Evolutionary conservation across 2,113 vertebrate genomes (phyloP).

Genomic region (Chionodraco myersi): DNA sequence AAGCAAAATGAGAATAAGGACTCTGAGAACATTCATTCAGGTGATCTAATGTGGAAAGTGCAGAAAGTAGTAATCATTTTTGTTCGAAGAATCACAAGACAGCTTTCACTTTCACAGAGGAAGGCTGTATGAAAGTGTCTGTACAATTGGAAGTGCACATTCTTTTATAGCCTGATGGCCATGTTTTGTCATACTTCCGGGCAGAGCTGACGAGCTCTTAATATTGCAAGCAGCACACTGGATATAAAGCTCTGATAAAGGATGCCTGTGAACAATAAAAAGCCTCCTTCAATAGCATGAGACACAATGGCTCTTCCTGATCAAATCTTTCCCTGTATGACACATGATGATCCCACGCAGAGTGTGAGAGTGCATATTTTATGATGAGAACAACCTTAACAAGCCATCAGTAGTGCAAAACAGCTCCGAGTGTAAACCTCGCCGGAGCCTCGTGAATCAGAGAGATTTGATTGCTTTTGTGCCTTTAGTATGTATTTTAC

Average conservation of each 20-base stretch:
- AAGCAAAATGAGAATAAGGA: slow-evolving; percentile 10
- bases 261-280: slow-evolving; percentile 29
- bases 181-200: slow-evolving; percentile 30
- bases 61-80: slow-evolving; percentile 49
- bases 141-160: slow-evolving; percentile 44
- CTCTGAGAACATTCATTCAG: slow-evolving; percentile 12
- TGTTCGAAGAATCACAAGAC: slow-evolving; percentile 43
- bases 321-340: slow-evolving; percentile 28
- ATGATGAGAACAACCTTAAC: slow-evolving; percentile 22
- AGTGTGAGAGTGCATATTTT: slow-evolving; percentile 40
- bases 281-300: neutral
- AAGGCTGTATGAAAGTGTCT: slow-evolving; percentile 29
- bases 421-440: slow-evolving; percentile 30
- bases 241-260: slow-evolving; percentile 40
- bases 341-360: slow-evolving; percentile 26
- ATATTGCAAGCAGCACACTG: slow-evolving; percentile 32
- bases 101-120: slow-evolving; percentile 53
- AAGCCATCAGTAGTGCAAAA: slow-evolving; percentile 37
- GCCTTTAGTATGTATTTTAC: neutral
- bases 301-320: slow-evolving; percentile 15
- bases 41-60: slow-evolving; percentile 13
- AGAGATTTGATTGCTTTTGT: slow-evolving; percentile 1
- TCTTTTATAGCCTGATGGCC: slow-evolving; percentile 39
- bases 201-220: slow-evolving; percentile 38
- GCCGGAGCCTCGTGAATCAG: neutral